A percentile compares a stretch with the other conserved stretches of the same genome.
These are phyloP conservation scores for Amyelois transitella DNA, from an alignment of 1,140 invertebrate genomes.

Conservation along the genomic window DNA sequence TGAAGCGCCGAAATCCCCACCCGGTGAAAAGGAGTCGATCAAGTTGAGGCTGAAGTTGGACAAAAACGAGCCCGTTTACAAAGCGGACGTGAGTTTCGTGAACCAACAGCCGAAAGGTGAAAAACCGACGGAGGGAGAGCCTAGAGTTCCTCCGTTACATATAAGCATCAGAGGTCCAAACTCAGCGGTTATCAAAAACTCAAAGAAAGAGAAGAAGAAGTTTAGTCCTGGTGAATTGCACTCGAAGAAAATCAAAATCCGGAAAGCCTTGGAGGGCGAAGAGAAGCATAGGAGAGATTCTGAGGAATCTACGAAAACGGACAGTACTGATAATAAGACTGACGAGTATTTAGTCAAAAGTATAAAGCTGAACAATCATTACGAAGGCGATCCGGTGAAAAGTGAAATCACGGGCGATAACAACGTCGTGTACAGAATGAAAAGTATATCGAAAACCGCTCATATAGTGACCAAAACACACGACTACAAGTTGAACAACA, in stretches of 20 bases:
- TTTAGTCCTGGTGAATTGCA: slow-evolving; percentile 65
- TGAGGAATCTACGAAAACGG: slow-evolving; percentile 49
- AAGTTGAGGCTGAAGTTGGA: slow-evolving; percentile 89
- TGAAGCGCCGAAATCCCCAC: slow-evolving; percentile 55
- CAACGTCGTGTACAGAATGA: slow-evolving; percentile 68
- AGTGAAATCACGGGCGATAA: slow-evolving; percentile 51
- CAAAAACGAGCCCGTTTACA: slow-evolving; percentile 87
- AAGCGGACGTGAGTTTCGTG: slow-evolving; percentile 85
- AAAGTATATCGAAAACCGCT: slow-evolving; percentile 65
- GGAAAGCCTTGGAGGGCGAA: slow-evolving; percentile 63
- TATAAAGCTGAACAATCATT: slow-evolving; percentile 61
- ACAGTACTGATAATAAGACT: slow-evolving; percentile 57
- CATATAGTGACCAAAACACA: slow-evolving; percentile 69
- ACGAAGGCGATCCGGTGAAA: slow-evolving; percentile 48
- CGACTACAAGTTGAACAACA: slow-evolving; percentile 62
- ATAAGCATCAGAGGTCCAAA: slow-evolving; percentile 90
- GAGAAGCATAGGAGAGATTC: slow-evolving; percentile 65
- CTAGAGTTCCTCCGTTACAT: slow-evolving; percentile 90
- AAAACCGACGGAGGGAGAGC: slow-evolving; percentile 78
- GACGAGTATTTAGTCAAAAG: slow-evolving; percentile 63
- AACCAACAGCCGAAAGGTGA: slow-evolving; percentile 55
- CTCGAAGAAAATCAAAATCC: slow-evolving; percentile 70
- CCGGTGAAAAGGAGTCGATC: slow-evolving; percentile 81
- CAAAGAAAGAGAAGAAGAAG: slow-evolving; percentile 84
- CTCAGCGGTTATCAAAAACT: slow-evolving; percentile 89